phyloP scores from a whole-genome alignment of 2,888 invertebrate species.

The Drosophila cracens region DNA sequence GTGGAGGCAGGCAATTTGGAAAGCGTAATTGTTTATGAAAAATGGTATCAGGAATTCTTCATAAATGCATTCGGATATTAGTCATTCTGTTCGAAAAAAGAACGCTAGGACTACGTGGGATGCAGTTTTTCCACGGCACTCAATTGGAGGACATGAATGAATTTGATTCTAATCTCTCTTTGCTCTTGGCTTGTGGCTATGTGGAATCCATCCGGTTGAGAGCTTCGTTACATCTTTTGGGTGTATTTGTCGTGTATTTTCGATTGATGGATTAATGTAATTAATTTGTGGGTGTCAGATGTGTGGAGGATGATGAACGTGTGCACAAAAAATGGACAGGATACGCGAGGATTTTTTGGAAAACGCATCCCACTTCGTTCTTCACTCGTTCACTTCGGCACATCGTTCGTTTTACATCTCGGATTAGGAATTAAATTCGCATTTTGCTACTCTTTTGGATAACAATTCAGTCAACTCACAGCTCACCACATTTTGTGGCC shows the following conservation, averaged over 20 bases:
- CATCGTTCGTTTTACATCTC: slow-evolving; percentile 42
- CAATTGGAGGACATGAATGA: slow-evolving; percentile 38
- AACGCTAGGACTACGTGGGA: slow-evolving; percentile 70
- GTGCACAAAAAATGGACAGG: slow-evolving; percentile 54
- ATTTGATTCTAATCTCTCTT: slow-evolving; percentile 36
- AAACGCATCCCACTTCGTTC: slow-evolving; percentile 49
- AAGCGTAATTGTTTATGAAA: slow-evolving; percentile 42
- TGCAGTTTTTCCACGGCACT: slow-evolving; percentile 56
- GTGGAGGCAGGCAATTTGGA: slow-evolving; percentile 66
- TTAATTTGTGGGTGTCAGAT: slow-evolving; percentile 41
- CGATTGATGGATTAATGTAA: slow-evolving; percentile 43
- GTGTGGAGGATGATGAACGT: slow-evolving; percentile 49
- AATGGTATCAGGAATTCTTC: slow-evolving; percentile 53
- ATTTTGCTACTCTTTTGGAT: slow-evolving; percentile 53
- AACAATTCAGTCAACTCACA: slow-evolving; percentile 35
- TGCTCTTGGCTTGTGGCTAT: slow-evolving; percentile 31
- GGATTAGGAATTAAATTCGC: slow-evolving; percentile 56
- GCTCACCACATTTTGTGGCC: slow-evolving; percentile 58
- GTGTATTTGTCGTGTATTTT: slow-evolving; percentile 30
- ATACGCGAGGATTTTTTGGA: slow-evolving; percentile 60
- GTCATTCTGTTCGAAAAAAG: slow-evolving; percentile 41
- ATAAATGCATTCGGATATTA: slow-evolving; percentile 56
- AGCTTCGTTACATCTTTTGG: slow-evolving; percentile 41
- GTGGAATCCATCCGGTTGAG: slow-evolving; percentile 41
- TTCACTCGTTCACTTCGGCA: slow-evolving; percentile 54